Conservation (phyloP, 2,888 invertebrate species). For the Tachina grossa region DNA sequence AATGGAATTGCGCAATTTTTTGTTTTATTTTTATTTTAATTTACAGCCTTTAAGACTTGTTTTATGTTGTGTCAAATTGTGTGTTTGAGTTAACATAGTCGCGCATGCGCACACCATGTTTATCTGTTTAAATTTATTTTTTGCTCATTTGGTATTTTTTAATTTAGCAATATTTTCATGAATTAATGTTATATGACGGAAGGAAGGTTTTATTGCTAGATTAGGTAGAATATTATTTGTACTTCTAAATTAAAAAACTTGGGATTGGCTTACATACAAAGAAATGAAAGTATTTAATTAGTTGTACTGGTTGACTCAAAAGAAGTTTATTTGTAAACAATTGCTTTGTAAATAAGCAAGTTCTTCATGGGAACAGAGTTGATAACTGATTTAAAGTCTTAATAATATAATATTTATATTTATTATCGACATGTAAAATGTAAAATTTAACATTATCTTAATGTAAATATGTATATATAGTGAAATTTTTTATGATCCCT, state of each 20-base stretch:
- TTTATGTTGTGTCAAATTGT: slow-evolving; percentile 52
- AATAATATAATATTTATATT: too few species aligned
- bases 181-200: background rate
- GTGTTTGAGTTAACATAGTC: slow-evolving; percentile 18
- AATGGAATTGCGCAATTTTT: slow-evolving; percentile 37
- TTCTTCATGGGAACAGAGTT: too few species aligned
- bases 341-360: too few species aligned
- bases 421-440: too few species aligned
- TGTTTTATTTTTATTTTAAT: slow-evolving; percentile 31
- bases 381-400: too few species aligned
- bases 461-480: too few species aligned
- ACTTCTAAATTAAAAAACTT: background rate
- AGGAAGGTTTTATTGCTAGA: background rate
- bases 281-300: too few species aligned
- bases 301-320: too few species aligned
- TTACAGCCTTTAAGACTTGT: slow-evolving; percentile 52
- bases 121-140: background rate
- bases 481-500: too few species aligned
- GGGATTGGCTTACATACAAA: too few species aligned
- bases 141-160: background rate
- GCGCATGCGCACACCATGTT: slow-evolving; percentile 20
- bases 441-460: too few species aligned
- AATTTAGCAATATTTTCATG: background rate
- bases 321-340: too few species aligned
- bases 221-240: background rate